phyloP scores from a whole-genome alignment of 2,797 vertebrate species.

The Lepidocolaptes lacrymiger region DNA sequence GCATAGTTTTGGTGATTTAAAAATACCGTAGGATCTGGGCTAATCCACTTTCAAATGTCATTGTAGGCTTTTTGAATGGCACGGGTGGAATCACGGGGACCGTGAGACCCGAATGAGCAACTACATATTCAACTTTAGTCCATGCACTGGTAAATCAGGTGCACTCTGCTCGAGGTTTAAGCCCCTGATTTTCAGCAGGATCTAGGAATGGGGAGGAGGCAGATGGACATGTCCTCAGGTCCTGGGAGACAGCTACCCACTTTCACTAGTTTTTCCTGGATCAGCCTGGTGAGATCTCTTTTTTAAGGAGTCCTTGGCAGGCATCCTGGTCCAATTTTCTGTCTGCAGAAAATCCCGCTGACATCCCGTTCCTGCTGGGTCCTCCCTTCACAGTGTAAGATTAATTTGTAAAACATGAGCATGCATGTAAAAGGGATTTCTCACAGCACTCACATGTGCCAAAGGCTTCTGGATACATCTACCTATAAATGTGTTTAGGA shows the following conservation, averaged over 20 bases:
- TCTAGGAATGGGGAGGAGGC: background rate
- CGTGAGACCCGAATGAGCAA: background rate
- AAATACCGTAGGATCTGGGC: background rate
- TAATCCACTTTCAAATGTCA: background rate
- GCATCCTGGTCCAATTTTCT: background rate
- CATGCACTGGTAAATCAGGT: background rate
- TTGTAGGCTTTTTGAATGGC: background rate
- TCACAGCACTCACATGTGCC: background rate
- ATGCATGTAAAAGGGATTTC: background rate
- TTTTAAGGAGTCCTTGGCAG: background rate
- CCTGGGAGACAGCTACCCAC: background rate
- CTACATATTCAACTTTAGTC: rapidly evolving
- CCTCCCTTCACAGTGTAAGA: background rate
- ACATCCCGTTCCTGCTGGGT: background rate
- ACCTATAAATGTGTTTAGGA: background rate
- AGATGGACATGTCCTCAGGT: rapidly evolving
- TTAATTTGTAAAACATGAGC: background rate
- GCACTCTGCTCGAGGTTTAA: background rate
- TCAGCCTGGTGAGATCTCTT: background rate
- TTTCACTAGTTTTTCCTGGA: background rate
- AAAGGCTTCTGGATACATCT: background rate
- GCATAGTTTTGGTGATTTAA: background rate
- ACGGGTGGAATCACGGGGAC: background rate
- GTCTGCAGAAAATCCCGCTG: background rate
- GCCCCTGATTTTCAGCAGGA: background rate